Conservation (phyloP, 2,113 vertebrate genomes). For the Pachypanchax playfairii region DNA sequence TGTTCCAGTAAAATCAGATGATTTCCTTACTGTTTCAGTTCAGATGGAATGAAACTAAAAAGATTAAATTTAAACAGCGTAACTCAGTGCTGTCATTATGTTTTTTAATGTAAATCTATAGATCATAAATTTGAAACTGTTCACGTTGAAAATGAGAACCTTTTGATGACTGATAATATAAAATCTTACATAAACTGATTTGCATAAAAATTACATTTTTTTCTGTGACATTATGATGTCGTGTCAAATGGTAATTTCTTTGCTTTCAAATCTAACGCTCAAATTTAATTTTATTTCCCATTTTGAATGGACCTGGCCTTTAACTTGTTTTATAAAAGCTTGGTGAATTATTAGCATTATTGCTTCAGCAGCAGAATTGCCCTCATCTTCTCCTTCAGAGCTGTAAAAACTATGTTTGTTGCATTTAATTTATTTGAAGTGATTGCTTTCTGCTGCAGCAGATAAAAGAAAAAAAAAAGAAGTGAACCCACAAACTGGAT, state of each 20-base stretch:
- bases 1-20: no score
- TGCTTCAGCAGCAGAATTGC: neutral
- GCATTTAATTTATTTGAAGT: constrained; percentile 1
- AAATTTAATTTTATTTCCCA: neutral
- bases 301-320: neutral
- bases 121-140: no score
- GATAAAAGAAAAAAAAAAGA: neutral
- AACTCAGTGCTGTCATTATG: neutral
- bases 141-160: no score
- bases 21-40: neutral
- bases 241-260: no score
- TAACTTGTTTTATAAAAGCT: neutral
- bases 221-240: no score
- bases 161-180: no score
- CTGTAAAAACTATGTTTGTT: constrained; percentile 6
- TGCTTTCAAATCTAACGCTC: no score
- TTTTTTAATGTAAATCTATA: no score
- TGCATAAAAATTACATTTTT: no score
- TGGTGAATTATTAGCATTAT: neutral
- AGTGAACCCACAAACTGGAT: constrained; percentile 17
- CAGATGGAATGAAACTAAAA: neutral
- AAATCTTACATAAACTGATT: no score
- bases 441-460: neutral
- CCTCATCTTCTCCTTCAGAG: neutral
- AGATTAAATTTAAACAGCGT: neutral